phyloP scores from a whole-genome alignment of 2,888 invertebrate species.

The Drosophila villosipedis region DNA sequence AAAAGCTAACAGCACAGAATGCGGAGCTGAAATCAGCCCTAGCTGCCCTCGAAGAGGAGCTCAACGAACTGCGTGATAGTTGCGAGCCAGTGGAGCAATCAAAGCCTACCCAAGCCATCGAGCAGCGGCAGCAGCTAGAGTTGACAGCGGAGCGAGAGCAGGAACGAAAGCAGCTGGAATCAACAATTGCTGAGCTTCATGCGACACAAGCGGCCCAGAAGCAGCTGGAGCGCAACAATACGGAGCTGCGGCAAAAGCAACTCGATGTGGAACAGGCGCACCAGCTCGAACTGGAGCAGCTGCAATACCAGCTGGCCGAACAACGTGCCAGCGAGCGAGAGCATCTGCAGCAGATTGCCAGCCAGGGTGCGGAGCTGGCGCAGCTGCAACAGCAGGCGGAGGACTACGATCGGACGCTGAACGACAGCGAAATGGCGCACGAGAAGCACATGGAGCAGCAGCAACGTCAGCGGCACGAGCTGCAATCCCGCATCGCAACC shows the following conservation, averaged over 20 bases:
- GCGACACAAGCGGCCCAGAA: constrained; percentile 10
- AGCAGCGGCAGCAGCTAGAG: constrained; percentile 2
- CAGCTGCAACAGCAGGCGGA: constrained; percentile 69
- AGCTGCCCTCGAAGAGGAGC: constrained; percentile 64
- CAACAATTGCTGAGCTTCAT: constrained; percentile 1
- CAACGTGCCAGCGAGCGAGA: constrained; percentile 82
- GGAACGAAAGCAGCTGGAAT: not conserved
- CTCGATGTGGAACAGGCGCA: constrained; percentile 20
- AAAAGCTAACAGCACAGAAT: constrained; percentile 82
- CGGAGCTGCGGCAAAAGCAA: constrained; percentile 7
- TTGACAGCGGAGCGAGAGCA: not conserved
- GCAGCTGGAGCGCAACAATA: not conserved
- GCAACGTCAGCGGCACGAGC: constrained; percentile 74
- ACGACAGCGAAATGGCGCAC: constrained; percentile 77
- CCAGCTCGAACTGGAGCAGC: constrained; percentile 31
- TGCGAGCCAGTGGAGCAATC: constrained; percentile 63
- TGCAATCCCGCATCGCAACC: constrained; percentile 69
- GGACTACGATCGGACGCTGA: constrained; percentile 73
- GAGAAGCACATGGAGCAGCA: constrained; percentile 81
- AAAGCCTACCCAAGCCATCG: constrained; percentile 39
- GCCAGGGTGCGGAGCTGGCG: constrained; percentile 84
- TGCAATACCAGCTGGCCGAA: constrained; percentile 25
- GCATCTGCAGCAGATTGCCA: constrained; percentile 85
- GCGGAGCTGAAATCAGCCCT: constrained; percentile 74
- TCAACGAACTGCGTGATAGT: constrained; percentile 75